Base-by-base conservation (phyloP, 2,113 vertebrate genomes). In the Carettochelys insculpta region DNA sequence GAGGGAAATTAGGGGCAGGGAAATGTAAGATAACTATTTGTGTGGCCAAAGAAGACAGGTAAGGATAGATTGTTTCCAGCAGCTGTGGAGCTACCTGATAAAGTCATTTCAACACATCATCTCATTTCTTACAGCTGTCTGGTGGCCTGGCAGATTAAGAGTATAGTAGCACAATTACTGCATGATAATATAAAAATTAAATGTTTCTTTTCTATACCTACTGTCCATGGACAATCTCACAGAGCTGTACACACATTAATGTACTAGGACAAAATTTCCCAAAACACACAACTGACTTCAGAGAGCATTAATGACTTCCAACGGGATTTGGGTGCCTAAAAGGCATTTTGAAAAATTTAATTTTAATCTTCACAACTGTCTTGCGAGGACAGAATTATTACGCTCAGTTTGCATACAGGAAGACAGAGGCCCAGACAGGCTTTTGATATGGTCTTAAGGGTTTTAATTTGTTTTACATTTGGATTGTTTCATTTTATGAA, bases 241-340 rank as follows among this genome's bases (percentile, higher is more conserved):
- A 89, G 71, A 38, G 87, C 87, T 94, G 92, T 95, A 92, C 94
- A 95, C 93, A 94, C 92, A 89, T 52, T 61, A 80, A 95, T 71
- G 76, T 61, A 89, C 82, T 89, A 93, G 68, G 85, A 68, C 29
- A 90, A 71, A 86, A 61, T 29, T 92, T 94, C 83, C 80, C 80
- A 93, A 92, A 81, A 86, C 77, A 93, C 13, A 92, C 68, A 90
- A 94, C 34, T 75, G 7, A 80, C 76, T 87, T 86, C 38, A 80
- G 88, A 95, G 61, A 16, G 78, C 90, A 90, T 56, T 79, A 94
- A 79, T 81, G 83, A 93, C 25, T 94, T 95, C 48, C 58, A 89
- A 54, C 3, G 68, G 19, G 47, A 84, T 54, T 87, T 90, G 11
- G 34, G 58, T 7, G 8, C 58, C 58, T 61, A 90, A 84, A 87